Percentiles rank a stretch among this genome's conserved stretches.
phyloP scores from a whole-genome alignment of 2,113 vertebrate genomes.

The Lepus timidus region DNA sequence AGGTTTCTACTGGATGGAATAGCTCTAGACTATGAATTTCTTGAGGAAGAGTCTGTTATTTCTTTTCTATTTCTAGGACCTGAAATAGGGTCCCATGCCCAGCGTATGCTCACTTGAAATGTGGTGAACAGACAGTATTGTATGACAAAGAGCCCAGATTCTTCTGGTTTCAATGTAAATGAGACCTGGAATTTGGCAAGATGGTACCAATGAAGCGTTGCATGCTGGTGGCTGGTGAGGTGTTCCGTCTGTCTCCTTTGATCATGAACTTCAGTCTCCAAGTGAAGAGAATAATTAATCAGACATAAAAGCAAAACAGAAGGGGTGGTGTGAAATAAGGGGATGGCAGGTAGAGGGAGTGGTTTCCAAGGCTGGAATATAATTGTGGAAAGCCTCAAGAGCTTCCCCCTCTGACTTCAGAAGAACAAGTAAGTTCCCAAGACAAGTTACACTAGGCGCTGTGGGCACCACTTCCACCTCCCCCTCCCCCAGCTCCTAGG shows the following conservation, averaged over 20 bases:
- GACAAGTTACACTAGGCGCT: background rate
- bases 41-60: background rate
- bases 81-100: background rate
- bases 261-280: background rate
- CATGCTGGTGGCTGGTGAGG: background rate
- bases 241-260: background rate
- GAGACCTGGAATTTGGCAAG: background rate
- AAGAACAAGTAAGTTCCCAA: background rate
- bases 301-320: background rate
- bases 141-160: background rate
- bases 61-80: background rate
- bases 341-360: background rate
- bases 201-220: background rate
- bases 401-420: background rate
- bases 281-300: background rate
- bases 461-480: background rate
- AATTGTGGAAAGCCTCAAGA: background rate
- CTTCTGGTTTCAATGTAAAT: background rate
- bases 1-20: background rate
- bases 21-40: constrained; percentile 1
- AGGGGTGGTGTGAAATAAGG: background rate
- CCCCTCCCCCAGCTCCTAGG: fast-evolving
- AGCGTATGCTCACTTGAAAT: background rate
- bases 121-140: background rate
- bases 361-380: background rate